Conservation (phyloP, 2,888 invertebrate species). For the Fragum fragum region DNA sequence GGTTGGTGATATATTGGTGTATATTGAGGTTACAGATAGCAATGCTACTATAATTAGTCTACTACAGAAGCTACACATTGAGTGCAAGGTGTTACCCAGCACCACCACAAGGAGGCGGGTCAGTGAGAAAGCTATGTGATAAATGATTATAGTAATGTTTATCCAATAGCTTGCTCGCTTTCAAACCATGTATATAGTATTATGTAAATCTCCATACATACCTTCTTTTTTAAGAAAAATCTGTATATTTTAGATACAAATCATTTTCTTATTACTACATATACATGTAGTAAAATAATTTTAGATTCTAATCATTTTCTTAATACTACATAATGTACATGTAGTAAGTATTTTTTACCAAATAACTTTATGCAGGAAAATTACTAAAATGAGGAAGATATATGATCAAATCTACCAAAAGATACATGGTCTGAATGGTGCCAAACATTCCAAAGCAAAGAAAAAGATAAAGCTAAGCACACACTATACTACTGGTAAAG, state of each 20-base stretch:
- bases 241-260: too few species aligned
- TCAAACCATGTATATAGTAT: slow-evolving; percentile 11
- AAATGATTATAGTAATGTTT: background rate
- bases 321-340: background rate
- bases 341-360: background rate
- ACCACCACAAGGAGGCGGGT: slow-evolving; percentile 24
- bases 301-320: background rate
- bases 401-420: slow-evolving; percentile 4
- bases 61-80: slow-evolving; percentile 19
- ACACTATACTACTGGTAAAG: slow-evolving; percentile 18
- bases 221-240: background rate
- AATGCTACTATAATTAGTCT: background rate
- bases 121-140: slow-evolving; percentile 18
- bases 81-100: slow-evolving; percentile 12
- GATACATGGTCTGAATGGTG: slow-evolving; percentile 10
- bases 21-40: slow-evolving; percentile 5
- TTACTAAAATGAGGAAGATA: slow-evolving; percentile 1
- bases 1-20: background rate
- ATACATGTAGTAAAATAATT: background rate
- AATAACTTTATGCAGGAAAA: slow-evolving; percentile 11
- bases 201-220: slow-evolving; percentile 23
- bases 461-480: slow-evolving; percentile 12
- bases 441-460: slow-evolving; percentile 4
- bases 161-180: slow-evolving; percentile 17
- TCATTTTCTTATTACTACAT: background rate